Conservation (phyloP, 2,797 vertebrate species). For the Sebastes glaucus region DNA sequence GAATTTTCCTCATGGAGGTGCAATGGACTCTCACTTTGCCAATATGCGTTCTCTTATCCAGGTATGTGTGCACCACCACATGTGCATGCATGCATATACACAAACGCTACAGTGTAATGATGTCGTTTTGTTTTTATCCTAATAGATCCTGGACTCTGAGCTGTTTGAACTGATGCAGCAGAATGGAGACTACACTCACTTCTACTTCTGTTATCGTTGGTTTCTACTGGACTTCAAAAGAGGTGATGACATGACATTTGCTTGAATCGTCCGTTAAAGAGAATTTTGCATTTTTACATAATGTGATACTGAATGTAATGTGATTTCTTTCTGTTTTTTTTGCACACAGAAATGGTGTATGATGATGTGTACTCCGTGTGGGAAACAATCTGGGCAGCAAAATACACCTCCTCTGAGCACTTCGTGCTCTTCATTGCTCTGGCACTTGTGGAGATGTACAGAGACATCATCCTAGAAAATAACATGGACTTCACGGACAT, state of each 20-base stretch:
- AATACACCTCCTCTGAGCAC: conserved; percentile 90
- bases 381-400: conserved; percentile 98
- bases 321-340: background rate
- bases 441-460: conserved; percentile 94
- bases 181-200: conserved; percentile 98
- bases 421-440: conserved; percentile 97
- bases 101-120: background rate
- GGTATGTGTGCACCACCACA: conserved; percentile 73
- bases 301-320: background rate
- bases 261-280: background rate
- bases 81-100: background rate
- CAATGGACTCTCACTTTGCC: conserved; percentile 98
- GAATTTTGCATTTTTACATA: background rate
- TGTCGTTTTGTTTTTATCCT: background rate
- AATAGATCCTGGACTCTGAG: conserved; percentile 96
- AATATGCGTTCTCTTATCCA: conserved; percentile 99
- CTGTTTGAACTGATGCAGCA: conserved; percentile 99
- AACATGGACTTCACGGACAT: conserved; percentile 99
- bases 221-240: conserved; percentile 98
- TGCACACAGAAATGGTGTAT: conserved; percentile 90
- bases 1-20: conserved; percentile 97
- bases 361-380: conserved; percentile 96
- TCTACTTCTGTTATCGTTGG: conserved; percentile 99
- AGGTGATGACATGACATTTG: conserved; percentile 79
- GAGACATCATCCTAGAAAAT: conserved; percentile 97